A percentile compares a stretch with the other conserved stretches of the same genome.
Conservation (phyloP, 2,797 vertebrate genomes). For the Peromyscus melanophrys region DNA sequence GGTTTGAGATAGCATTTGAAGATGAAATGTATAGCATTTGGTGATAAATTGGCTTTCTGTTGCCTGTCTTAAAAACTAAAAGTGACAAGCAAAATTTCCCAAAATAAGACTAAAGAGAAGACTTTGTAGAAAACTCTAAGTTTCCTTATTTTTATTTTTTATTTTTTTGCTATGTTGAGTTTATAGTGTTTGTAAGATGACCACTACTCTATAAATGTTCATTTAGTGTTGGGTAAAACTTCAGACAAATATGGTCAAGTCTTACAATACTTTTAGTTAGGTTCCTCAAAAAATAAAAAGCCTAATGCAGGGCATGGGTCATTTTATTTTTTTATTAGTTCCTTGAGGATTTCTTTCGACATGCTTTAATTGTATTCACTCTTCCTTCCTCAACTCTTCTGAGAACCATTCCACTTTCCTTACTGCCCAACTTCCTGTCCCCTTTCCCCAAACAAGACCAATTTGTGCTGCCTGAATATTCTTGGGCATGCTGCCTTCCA, state of each 20-base stretch:
- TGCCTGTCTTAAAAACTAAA: slow-evolving; percentile 25
- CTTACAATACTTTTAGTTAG: slow-evolving; percentile 19
- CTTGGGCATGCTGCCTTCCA: not conserved
- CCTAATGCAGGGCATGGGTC: not conserved
- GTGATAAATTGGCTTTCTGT: not conserved
- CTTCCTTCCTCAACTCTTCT: not conserved
- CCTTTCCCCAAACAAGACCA: not conserved
- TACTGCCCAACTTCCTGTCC: not conserved
- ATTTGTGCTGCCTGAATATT: not conserved
- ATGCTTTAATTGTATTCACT: not conserved
- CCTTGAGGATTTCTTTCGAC: not conserved
- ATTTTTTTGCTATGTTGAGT: not conserved
- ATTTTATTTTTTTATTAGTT: not conserved
- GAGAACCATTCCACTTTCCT: not conserved
- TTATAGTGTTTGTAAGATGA: not conserved
- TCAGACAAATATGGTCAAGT: slow-evolving; percentile 3
- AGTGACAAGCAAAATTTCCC: not conserved
- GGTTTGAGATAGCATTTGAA: not conserved
- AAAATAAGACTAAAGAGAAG: slow-evolving; percentile 2
- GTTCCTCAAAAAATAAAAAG: not conserved
- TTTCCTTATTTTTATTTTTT: not conserved
- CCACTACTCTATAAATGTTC: slow-evolving; percentile 25
- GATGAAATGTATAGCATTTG: not conserved
- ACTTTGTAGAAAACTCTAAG: not conserved
- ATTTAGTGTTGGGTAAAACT: slow-evolving; percentile 30